phyloP scores from a whole-genome alignment of 2,113 vertebrate genomes.

The Chloroceryle aenea region DNA sequence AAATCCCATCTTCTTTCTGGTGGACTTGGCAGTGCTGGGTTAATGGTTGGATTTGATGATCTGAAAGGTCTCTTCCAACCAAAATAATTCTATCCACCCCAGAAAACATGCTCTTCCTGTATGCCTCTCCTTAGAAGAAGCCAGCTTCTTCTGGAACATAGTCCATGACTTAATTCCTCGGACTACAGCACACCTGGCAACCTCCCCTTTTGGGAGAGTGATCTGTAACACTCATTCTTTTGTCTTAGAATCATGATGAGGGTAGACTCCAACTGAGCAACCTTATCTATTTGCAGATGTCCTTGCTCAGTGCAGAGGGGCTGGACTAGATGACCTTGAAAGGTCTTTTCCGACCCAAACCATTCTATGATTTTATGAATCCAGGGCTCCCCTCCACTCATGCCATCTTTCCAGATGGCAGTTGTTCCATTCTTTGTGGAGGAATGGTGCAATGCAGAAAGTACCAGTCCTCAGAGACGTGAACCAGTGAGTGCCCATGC shows the following conservation, averaged over 20 bases:
- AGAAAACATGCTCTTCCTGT: neutral
- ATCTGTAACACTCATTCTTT: neutral
- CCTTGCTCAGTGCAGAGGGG: too few species aligned
- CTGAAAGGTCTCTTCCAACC: too few species aligned
- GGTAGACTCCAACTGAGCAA: neutral
- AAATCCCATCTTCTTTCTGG: neutral
- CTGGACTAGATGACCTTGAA: too few species aligned
- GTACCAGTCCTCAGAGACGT: neutral
- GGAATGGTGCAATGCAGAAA: neutral
- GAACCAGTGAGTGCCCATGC: neutral
- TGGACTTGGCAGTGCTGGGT: neutral
- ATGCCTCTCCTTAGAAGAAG: neutral
- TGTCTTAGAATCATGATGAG: neutral
- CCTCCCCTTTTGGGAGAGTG: neutral
- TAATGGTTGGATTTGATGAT: too few species aligned
- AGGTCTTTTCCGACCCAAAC: neutral
- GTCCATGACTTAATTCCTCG: neutral
- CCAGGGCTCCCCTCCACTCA: neutral
- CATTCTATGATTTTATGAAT: neutral
- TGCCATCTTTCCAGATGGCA: neutral
- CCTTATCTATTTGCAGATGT: neutral
- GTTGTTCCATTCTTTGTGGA: neutral
- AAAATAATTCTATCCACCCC: too few species aligned
- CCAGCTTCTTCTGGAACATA: neutral
- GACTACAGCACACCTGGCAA: neutral